A percentile compares a stretch with the other conserved stretches of the same genome.
phyloP scores from a whole-genome alignment of 2,113 vertebrate genomes.

The Tychaedon coryphoeus region DNA sequence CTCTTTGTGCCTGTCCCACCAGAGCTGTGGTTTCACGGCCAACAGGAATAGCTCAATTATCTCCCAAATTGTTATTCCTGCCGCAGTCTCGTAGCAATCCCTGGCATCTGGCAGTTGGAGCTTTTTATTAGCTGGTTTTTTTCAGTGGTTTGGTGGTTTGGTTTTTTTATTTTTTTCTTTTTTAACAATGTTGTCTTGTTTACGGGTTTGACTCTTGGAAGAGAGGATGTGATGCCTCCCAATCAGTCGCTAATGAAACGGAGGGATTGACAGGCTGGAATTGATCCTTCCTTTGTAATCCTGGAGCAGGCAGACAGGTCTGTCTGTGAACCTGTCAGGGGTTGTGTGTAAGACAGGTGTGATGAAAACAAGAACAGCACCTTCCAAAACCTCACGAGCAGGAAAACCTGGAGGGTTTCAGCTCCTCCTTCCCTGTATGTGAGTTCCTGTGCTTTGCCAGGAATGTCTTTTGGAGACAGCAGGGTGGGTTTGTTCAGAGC shows the following conservation, averaged over 20 bases:
- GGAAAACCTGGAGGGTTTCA: not conserved
- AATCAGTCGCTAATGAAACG: slow-evolving; percentile 27
- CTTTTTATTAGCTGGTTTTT: not conserved
- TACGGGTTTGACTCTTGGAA: slow-evolving; percentile 1
- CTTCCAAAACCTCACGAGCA: not conserved
- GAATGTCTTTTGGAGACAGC: not conserved
- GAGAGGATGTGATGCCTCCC: not conserved
- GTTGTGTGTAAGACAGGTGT: slow-evolving; percentile 35
- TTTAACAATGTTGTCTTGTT: slow-evolving; percentile 14
- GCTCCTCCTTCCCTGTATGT: not conserved
- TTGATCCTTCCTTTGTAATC: slow-evolving; percentile 55
- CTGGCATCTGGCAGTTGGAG: not conserved
- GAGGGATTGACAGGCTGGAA: slow-evolving; percentile 44
- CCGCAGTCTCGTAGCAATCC: not conserved
- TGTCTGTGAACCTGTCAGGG: slow-evolving; percentile 41
- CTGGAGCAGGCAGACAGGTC: not conserved
- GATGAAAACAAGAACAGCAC: slow-evolving; percentile 26
- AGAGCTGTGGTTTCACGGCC: not conserved
- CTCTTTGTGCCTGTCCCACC: not conserved
- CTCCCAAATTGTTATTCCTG: not conserved
- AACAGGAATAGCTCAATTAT: slow-evolving; percentile 30
- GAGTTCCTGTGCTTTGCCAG: accelerated
- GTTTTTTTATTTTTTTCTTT: not conserved
- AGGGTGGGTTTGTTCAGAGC: not conserved
- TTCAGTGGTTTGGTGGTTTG: not conserved